Conservation (phyloP, 2,888 invertebrate genomes). For the Argyresthia goedartella region DNA sequence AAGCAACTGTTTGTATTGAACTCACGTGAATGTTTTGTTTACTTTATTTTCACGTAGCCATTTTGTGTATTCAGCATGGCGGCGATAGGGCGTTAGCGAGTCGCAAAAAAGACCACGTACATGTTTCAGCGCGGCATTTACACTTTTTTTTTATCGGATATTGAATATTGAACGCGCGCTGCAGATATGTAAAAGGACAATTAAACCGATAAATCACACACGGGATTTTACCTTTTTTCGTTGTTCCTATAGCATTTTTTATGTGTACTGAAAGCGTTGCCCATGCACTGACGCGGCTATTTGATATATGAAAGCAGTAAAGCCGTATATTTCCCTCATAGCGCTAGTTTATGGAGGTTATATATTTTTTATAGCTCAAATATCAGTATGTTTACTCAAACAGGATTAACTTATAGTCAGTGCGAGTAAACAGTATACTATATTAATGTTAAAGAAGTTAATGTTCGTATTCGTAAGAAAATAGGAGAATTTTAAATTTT, state of each 20-base stretch:
- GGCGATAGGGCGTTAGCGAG: conserved; percentile 9
- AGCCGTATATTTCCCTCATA: conserved; percentile 44
- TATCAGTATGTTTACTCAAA: conserved; percentile 32
- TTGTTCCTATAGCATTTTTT: conserved; percentile 39
- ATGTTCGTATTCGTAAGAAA: not conserved
- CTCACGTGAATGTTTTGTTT: conserved; percentile 2
- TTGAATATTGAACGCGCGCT: conserved; percentile 39
- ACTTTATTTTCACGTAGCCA: conserved; percentile 18
- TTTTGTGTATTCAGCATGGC: conserved; percentile 5
- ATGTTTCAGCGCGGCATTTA: conserved; percentile 21
- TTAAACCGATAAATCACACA: conserved; percentile 61
- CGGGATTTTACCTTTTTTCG: conserved; percentile 35
- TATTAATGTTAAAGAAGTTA: not conserved
- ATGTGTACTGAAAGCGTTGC: conserved; percentile 34
- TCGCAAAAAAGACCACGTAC: conserved; percentile 19
- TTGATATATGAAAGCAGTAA: conserved; percentile 64
- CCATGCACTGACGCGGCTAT: conserved; percentile 43
- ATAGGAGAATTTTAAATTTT: not conserved
- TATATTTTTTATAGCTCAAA: conserved; percentile 40
- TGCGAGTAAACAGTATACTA: conserved; percentile 13
- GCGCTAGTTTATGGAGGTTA: conserved; percentile 45
- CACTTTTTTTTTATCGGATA: conserved; percentile 43
- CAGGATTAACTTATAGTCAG: conserved; percentile 43
- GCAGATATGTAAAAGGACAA: conserved; percentile 49
- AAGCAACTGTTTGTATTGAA: not conserved